Conservation (phyloP, 2,113 vertebrate species). For the Sigmodon hispidus region DNA sequence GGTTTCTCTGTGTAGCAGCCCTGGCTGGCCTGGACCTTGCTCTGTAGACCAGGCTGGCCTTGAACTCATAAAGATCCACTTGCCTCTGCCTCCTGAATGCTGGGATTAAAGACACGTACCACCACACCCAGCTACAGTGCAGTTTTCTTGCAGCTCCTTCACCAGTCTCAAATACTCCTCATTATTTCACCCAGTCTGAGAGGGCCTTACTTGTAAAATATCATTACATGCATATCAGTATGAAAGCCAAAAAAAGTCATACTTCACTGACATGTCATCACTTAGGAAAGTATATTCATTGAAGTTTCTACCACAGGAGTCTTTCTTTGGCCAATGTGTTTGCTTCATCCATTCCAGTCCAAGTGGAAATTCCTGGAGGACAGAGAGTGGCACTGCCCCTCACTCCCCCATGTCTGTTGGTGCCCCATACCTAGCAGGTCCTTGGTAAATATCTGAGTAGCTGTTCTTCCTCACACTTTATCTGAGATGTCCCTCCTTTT, state of each 20-base stretch:
- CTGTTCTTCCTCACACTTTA: background rate
- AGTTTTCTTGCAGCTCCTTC: background rate
- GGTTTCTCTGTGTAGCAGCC: background rate
- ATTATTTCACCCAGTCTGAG: constrained; percentile 18
- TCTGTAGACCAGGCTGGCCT: background rate
- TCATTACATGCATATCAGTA: background rate
- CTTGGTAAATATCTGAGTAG: background rate
- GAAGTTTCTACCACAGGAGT: background rate
- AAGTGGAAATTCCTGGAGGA: background rate
- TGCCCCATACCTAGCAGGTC: background rate
- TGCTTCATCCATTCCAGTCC: background rate
- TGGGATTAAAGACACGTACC: background rate
- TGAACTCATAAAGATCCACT: background rate
- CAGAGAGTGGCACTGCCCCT: background rate
- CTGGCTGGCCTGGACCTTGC: background rate
- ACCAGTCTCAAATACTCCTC: background rate
- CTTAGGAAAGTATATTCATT: background rate
- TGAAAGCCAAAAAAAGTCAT: background rate
- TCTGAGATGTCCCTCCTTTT: background rate
- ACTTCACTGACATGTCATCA: background rate
- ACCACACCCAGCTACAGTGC: background rate
- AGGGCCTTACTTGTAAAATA: constrained; percentile 46
- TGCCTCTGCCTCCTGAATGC: background rate
- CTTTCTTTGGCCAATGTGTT: constrained; percentile 14
- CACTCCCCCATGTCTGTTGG: background rate